phyloP scores from a whole-genome alignment of 2,113 vertebrate genomes.

The Smithornis capensis region DNA sequence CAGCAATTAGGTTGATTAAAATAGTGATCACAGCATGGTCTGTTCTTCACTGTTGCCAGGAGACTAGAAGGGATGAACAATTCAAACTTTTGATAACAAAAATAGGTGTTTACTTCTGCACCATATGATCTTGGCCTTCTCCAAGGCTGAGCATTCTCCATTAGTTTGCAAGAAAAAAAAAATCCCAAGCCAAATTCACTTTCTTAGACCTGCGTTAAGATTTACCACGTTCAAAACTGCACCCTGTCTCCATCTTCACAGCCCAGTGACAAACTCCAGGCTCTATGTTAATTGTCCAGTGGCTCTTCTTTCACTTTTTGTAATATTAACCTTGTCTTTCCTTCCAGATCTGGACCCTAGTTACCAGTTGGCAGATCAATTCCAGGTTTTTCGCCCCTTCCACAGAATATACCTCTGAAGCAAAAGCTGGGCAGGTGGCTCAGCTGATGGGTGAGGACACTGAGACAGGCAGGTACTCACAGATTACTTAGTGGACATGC shows the following conservation, averaged over 20 bases:
- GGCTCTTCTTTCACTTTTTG: not conserved
- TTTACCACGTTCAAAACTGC: not conserved
- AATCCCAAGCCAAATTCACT: not conserved
- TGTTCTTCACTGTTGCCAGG: constrained; percentile 52
- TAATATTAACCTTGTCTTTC: not conserved
- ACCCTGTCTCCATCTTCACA: not conserved
- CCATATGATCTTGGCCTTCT: not conserved
- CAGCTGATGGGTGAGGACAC: not conserved
- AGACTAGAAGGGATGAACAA: constrained; percentile 23
- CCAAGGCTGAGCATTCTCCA: not conserved
- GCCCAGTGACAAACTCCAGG: not conserved
- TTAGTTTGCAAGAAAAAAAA: not conserved
- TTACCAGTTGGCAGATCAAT: not conserved
- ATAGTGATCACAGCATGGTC: constrained; percentile 41
- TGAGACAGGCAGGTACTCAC: not conserved
- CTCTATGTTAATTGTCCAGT: not conserved
- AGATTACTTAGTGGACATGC: not conserved
- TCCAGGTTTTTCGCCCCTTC: not conserved
- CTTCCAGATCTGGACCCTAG: not conserved
- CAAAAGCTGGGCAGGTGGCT: not conserved
- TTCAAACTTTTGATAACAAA: constrained; percentile 32
- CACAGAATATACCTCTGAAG: not conserved
- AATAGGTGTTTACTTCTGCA: constrained; percentile 27
- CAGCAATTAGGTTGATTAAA: constrained; percentile 58
- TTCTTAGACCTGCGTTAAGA: not conserved